phyloP scores from a whole-genome alignment of 2,797 vertebrate species.

The Acestrorhynchus altus region DNA sequence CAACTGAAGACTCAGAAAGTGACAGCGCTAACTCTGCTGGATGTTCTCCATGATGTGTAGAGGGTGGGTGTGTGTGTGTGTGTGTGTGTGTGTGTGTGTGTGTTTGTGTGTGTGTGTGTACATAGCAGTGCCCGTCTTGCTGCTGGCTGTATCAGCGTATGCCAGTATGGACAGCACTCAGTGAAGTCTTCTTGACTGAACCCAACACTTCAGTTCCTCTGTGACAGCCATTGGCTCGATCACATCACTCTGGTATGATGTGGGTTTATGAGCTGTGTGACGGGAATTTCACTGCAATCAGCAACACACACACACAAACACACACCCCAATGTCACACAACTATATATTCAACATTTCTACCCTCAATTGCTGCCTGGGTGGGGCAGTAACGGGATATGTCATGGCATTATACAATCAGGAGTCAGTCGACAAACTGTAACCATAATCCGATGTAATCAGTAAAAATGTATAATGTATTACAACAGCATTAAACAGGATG shows the following conservation, averaged over 20 bases:
- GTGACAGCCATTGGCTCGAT: slow-evolving; percentile 22
- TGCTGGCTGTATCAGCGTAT: neutral
- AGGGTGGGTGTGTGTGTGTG: neutral
- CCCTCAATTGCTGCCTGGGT: too few species aligned
- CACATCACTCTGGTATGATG: slow-evolving; percentile 8
- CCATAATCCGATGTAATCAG: too few species aligned
- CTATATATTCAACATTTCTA: too few species aligned
- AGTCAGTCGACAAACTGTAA: too few species aligned
- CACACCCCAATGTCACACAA: neutral
- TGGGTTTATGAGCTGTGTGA: neutral
- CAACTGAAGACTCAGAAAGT: neutral
- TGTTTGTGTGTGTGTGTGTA: neutral
- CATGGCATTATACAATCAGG: too few species aligned
- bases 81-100: neutral
- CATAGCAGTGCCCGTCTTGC: neutral
- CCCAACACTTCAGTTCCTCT: neutral
- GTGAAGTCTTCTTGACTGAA: slow-evolving; percentile 7
- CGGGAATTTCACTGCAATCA: neutral
- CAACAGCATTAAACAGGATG: too few species aligned
- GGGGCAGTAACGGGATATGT: too few species aligned
- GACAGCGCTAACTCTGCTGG: neutral
- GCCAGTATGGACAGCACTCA: neutral
- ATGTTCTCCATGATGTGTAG: neutral
- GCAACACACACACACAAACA: neutral
- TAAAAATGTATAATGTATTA: too few species aligned